Evolutionary conservation across 2,888 invertebrate genomes (phyloP), one percentile per base, ranked within the genome.

Genomic region (Eilema depressum): DNA sequence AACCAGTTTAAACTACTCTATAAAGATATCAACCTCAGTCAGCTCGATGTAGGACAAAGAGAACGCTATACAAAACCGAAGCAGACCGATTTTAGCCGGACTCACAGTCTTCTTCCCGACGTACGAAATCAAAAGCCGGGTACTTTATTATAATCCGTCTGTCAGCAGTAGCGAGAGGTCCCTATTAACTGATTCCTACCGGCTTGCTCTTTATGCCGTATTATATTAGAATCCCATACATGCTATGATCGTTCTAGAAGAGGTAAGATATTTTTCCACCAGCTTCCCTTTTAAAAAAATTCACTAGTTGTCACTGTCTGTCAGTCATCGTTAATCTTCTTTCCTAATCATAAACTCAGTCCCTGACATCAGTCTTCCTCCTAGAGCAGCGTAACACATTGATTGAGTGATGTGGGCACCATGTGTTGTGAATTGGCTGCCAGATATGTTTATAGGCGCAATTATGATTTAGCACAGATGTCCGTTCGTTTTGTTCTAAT

Each of bases 401-500:
- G 61, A 61, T 66, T 37, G 56, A 41, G 25, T 41, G 33, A 68
- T 47, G 53, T 37, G 25, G 56, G 25, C 57, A 56, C 30, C 20
- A 56, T 23, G 63, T 33, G 68, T 53, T 57, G 53, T 47, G 60
- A 67, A 70, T 60, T 67, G 60, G 63, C 26, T 61, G 53, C 30
- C 41, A 63, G 63, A 68, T 63, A 41, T 59, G 41, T 71, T 60
- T 71, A 71, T 56, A 20, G 28, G 37, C 63, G 28, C 71, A 68
- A 68, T 71, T 71, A 64, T 71, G 64, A 68, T 71, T 66, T 59
- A 63, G 63, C 41, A 59, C 60, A 71, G 47, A 71, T 64, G 60
- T 60, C 25, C 66, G 28, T 57, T 63, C 25, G 47, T 64, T 71
- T 63, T 30, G 60, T 47, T 33, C 20, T 56, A 26, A 25, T 59